Base-by-base conservation (phyloP, 1,140 invertebrate species). In the Euwallacea fornicatus region DNA sequence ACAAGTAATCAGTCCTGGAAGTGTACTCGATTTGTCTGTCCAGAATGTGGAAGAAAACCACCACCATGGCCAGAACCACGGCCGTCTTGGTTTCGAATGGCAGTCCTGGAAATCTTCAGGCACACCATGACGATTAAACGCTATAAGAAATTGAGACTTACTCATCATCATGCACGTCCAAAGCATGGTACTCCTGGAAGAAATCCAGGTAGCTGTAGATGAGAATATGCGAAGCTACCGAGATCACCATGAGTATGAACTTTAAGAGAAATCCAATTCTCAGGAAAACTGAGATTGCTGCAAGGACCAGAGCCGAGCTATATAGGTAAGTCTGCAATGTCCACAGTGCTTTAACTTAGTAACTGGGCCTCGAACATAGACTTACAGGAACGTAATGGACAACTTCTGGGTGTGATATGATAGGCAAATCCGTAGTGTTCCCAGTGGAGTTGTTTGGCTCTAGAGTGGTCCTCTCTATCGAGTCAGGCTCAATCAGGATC, bases 11-110 rank as follows among this genome's bases (percentile, higher is more conserved):
- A 0, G 92, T 92, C 56, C 96, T 83, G 0, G 93, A 91, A 0
- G 92, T 92, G 74, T 91, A 93, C 80, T 96, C 93, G 7, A 93
- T 90, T 83, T 95, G 93, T 16, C 93, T 83, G 78, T 95, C 93
- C 55, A 95, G 83, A 6, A 93, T 87, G 74, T 94, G 91, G 2
- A 95, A 84, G 3, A 87, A 70, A n/a, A 82, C 76, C 7, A 86
- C 80, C 11, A 86, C 76, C 2, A 93, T 81, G 0, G 87, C 79
- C 0, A 89, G 84, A 4, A 91, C 85, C 66, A 90, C 81, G 6
- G 87, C 87, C 8, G 88, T 88, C 83, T 91, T 86, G 10, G 87
- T 78, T 75, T 89, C 85, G 78, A 89, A 89, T 4, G 89, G 87
- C 7, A 93, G 81, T 67, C 86, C 86, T 42, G 83, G 81, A 80